A percentile compares a stretch with the other conserved stretches of the same genome.
phyloP scores from a whole-genome alignment of 2,797 vertebrate genomes.

The Sus cebifrons region DNA sequence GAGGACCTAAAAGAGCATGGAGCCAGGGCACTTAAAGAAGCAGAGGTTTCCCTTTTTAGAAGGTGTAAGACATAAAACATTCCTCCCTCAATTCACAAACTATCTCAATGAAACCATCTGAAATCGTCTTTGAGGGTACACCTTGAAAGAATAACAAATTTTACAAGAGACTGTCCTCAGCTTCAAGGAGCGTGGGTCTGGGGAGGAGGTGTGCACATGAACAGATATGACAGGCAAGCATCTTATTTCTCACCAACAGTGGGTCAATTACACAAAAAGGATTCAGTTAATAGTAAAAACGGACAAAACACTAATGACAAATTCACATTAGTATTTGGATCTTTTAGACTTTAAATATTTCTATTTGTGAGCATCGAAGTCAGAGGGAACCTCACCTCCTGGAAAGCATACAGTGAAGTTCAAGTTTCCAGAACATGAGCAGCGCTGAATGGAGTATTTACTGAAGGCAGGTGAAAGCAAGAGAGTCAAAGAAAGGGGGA shows the following conservation, averaged over 20 bases:
- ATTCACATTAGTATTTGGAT: constrained; percentile 22
- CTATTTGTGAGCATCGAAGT: not conserved
- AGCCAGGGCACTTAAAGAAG: not conserved
- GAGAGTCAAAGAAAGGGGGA: not conserved
- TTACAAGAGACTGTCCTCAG: constrained; percentile 19
- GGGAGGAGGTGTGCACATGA: not conserved
- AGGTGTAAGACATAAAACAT: not conserved
- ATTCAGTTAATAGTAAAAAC: constrained; percentile 60
- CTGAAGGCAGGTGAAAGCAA: constrained; percentile 57
- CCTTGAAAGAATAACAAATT: constrained; percentile 42
- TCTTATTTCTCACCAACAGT: constrained; percentile 58
- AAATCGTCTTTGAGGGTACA: not conserved
- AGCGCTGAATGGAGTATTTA: constrained; percentile 14
- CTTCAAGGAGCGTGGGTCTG: not conserved
- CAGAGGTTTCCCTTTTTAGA: constrained; percentile 33
- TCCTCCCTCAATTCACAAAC: constrained; percentile 64
- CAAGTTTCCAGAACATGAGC: not conserved
- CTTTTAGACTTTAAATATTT: constrained; percentile 14
- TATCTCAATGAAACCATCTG: constrained; percentile 37
- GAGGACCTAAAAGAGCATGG: not conserved
- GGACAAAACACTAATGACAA: constrained; percentile 32
- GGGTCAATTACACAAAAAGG: constrained; percentile 54
- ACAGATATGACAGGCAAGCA: not conserved
- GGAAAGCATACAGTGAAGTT: constrained; percentile 26
- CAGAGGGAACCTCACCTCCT: not conserved